Base-by-base conservation (phyloP, 2,113 vertebrate genomes). In the Rafetus swinhoei region DNA sequence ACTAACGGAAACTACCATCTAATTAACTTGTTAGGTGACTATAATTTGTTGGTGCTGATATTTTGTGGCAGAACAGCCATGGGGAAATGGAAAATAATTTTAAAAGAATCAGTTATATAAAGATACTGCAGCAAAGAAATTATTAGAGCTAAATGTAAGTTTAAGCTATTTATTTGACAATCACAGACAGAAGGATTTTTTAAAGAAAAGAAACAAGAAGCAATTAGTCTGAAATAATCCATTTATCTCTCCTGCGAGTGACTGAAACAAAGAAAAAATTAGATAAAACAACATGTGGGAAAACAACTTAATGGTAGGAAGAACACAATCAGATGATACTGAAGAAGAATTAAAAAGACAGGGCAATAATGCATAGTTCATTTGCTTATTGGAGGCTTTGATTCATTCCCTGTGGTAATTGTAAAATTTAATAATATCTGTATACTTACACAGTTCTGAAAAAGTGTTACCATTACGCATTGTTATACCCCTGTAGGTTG, bases 401-500 rank as follows among this genome's bases (percentile, higher is more conserved):
- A 99, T 99, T 99, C 96, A 84, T 97, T 98, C 98, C 98, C 98
- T 97, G 93, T 98, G 98, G 98, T 98, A 98, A 98, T 97, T 98
- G 98, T 97, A 98, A 98, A 93, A 98, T 98, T 97, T 98, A 98
- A 98, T 98, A 98, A 97, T 97, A 98, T 98, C 97, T 97, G 96
- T 98, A 98, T 98, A 98, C 97, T 98, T 98, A 98, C 95, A 97
- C 95, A 79, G 98, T 98, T 97, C 97, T 98, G 93, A 95, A 81
- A 97, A 96, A 98, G 89, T 96, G 96, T 96, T 97, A 97, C 98
- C 98, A 98, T 98, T 98, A 98, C 95, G 97, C 98, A 98, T 99
- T 98, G 98, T 99, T 99, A 72, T 72, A 98, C 98, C 98, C 97
- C 98, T 94, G 98, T 98, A 98, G 99, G 97, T 98, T 98, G 98